These are phyloP conservation scores for Engraulis encrasicolus DNA, from an alignment of 2,113 vertebrate genomes.

Conservation along the genomic window DNA sequence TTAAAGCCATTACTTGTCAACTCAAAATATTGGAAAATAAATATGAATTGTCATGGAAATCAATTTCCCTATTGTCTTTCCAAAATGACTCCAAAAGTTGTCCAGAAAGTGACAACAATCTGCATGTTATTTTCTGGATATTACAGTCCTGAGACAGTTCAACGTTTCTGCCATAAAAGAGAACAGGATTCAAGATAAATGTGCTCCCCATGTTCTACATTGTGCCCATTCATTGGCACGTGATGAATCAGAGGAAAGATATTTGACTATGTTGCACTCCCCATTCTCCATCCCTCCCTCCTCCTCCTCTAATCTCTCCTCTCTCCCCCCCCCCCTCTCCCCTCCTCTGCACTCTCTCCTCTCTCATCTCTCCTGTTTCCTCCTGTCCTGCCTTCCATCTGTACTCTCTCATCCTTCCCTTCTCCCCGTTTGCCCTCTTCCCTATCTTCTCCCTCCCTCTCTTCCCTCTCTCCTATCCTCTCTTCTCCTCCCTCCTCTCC, in stretches of 20 bases:
- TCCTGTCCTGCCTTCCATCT: too few species aligned
- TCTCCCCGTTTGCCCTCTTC: too few species aligned
- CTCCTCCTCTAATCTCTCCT: constrained; percentile 31
- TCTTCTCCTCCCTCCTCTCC: constrained; percentile 22
- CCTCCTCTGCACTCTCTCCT: constrained; percentile 33
- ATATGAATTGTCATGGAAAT: too few species aligned
- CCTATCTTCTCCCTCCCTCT: too few species aligned
- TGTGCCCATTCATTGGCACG: constrained; percentile 36
- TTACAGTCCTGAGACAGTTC: not conserved
- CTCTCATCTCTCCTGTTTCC: constrained; percentile 17
- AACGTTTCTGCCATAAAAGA: not conserved
- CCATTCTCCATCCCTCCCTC: constrained; percentile 48
- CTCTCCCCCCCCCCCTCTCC: constrained; percentile 9
- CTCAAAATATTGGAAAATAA: too few species aligned
- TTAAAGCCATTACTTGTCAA: too few species aligned
- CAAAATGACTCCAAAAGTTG: too few species aligned
- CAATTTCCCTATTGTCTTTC: too few species aligned
- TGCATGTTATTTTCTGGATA: not conserved
- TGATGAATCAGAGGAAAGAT: constrained; percentile 47
- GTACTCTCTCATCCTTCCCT: too few species aligned
- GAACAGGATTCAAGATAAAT: not conserved
- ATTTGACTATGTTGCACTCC: constrained; percentile 51
- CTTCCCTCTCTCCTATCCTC: too few species aligned
- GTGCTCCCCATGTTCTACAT: not conserved
- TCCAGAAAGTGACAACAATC: too few species aligned